Percentiles rank a stretch among this genome's conserved stretches.
Conservation (phyloP, 2,113 vertebrate species). For the Alaudala cheleensis region DNA sequence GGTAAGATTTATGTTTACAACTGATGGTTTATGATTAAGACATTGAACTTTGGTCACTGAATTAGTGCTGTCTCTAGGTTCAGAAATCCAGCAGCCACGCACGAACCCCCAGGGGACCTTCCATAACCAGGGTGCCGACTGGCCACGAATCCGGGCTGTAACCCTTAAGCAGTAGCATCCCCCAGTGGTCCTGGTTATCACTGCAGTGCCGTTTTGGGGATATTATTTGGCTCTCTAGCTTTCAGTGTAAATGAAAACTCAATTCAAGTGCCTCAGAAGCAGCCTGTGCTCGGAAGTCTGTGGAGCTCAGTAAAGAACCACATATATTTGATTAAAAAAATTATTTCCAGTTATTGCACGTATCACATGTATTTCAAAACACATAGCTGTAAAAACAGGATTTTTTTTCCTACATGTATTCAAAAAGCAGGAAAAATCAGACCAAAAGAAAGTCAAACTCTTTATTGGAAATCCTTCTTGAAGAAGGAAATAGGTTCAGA, state of each 20-base stretch:
- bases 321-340: background rate
- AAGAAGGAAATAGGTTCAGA: background rate
- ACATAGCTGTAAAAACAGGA: background rate
- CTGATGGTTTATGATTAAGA: conserved; percentile 38
- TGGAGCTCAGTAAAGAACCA: background rate
- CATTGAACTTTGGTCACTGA: conserved; percentile 29
- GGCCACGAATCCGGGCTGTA: background rate
- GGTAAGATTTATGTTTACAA: conserved; percentile 43
- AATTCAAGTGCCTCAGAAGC: background rate
- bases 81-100: background rate
- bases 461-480: background rate
- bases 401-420: background rate
- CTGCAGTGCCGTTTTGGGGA: background rate
- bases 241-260: background rate
- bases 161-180: conserved; percentile 64
- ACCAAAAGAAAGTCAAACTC: background rate
- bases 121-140: background rate
- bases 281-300: background rate
- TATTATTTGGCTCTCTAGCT: background rate
- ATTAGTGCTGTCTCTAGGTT: background rate
- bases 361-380: background rate
- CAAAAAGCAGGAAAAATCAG: background rate
- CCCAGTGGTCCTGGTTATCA: conserved; percentile 38
- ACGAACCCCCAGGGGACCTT: background rate
- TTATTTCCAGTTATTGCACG: background rate